Evolutionary conservation across 2,888 invertebrate genomes (phyloP), one percentile per base, ranked within the genome.

Genomic region (Megastigmus dorsalis): DNA sequence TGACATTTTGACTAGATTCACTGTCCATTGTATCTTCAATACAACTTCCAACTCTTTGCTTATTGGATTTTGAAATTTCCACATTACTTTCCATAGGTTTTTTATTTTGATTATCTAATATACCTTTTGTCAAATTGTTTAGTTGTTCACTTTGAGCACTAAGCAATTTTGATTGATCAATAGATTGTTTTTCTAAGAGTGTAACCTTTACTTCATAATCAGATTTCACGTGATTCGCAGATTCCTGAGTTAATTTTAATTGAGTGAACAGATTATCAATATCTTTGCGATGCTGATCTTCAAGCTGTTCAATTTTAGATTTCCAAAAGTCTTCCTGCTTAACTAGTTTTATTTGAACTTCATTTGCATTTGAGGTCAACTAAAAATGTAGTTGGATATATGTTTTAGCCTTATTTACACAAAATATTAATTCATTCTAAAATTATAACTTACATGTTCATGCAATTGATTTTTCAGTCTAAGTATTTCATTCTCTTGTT

Each of bases 401-500:
- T n/a, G n/a, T n/a, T n/a, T n/a, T n/a, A n/a, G n/a, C n/a, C n/a
- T n/a, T n/a, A n/a, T n/a, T n/a, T n/a, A 55, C n/a, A 63, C 68
- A 41, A 38, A 68, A n/a, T 57, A 38, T 52, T 15, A 10, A 36
- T 62, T 43, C 15, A 43, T 60, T 15, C 84, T 89, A 89, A 68
- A 87, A 43, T 13, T 15, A 59, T 59, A 54, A 72, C 69, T 69
- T 67, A 78, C 78, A 43, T 76, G 74, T 13, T 89, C 88, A 36
- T 84, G 83, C 18, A 92, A 79, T 80, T 91, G 90, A 74, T 89
- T 88, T 82, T 89, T 89, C 15, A 92, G 80, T 70, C 84, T 82
- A 43, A 85, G 79, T 80, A 92, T 90, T 87, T 91, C 90, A 57
- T 84, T 83, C 57, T 90, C 90, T 81, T 91, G 91, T 75, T 90